A percentile compares a stretch with the other conserved stretches of the same genome.
phyloP scores from a whole-genome alignment of 2,888 invertebrate genomes.

The Bugula neritina region DNA sequence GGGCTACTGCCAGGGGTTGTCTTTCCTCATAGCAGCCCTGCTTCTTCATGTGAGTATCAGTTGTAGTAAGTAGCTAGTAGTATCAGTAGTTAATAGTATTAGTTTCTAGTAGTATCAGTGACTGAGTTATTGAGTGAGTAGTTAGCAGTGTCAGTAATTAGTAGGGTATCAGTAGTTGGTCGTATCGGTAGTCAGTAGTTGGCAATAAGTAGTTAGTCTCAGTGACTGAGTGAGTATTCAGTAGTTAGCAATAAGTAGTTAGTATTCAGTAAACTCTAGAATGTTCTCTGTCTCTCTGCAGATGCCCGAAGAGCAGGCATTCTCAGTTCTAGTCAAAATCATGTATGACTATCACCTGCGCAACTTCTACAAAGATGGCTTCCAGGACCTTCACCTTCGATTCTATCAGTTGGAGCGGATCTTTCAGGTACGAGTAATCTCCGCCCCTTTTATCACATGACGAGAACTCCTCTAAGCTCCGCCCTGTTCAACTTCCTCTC shows the following conservation, averaged over 20 bases:
- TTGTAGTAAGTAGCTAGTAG: background rate
- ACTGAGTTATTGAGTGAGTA: no score
- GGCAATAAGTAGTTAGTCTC: background rate
- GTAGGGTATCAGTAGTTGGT: background rate
- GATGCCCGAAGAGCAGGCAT: constrained; percentile 99
- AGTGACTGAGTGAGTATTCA: background rate
- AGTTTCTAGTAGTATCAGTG: background rate
- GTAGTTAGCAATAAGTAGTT: background rate
- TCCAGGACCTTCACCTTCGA: constrained; percentile 88
- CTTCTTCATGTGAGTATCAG: constrained; percentile 78
- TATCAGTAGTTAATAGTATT: background rate
- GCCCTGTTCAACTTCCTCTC: no score
- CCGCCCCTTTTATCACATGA: background rate
- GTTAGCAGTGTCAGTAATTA: background rate
- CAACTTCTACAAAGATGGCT: constrained; percentile 91
- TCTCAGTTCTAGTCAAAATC: constrained; percentile 87
- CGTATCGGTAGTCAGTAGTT: background rate
- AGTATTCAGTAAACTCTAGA: background rate
- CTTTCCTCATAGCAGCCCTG: constrained; percentile 92
- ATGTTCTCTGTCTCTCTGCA: constrained; percentile 53
- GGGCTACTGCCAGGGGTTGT: constrained; percentile 96
- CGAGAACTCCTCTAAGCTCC: no score
- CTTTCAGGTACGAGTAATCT: constrained; percentile 65
- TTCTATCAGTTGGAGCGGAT: constrained; percentile 89
- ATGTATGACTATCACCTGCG: constrained; percentile 94